A percentile compares a stretch with the other conserved stretches of the same genome.
Evolutionary conservation across 2,113 vertebrate species (phyloP).

Genomic region (Speoplatyrhinus poulsoni): DNA sequence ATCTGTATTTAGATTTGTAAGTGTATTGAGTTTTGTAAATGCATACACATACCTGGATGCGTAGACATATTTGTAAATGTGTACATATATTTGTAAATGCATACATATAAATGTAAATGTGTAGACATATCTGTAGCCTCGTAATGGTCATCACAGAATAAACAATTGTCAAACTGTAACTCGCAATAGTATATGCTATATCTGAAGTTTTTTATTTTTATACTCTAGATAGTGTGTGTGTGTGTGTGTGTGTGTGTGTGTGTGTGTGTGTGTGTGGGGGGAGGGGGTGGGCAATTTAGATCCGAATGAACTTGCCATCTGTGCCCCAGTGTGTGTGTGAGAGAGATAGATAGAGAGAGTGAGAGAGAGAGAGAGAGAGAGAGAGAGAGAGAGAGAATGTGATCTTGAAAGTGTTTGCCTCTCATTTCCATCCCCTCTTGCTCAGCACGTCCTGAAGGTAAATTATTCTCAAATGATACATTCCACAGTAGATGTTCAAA

Average conservation of each 20-base stretch:
- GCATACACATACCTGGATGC: not conserved
- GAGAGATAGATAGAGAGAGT: no score
- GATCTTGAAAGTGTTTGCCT: not conserved
- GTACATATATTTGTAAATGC: not conserved
- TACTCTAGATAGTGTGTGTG: not conserved
- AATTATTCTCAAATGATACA: not conserved
- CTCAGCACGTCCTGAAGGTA: conserved; percentile 23
- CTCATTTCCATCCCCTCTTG: conserved; percentile 23
- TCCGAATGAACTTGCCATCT: no score
- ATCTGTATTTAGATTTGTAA: no score
- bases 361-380: no score
- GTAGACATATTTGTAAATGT: no score
- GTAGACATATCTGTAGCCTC: not conserved
- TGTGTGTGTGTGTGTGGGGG: not conserved
- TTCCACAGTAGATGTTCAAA: conserved; percentile 19
- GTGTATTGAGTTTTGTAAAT: not conserved
- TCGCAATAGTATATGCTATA: no score
- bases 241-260: not conserved
- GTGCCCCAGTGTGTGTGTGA: no score
- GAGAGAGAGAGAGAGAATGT: no score
- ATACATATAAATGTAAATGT: not conserved
- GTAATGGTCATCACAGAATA: no score
- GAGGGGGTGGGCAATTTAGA: no score
- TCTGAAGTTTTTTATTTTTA: not conserved
- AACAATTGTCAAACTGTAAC: no score